phyloP scores from a whole-genome alignment of 1,140 invertebrate genomes.

The Diabrotica undecimpunctata region DNA sequence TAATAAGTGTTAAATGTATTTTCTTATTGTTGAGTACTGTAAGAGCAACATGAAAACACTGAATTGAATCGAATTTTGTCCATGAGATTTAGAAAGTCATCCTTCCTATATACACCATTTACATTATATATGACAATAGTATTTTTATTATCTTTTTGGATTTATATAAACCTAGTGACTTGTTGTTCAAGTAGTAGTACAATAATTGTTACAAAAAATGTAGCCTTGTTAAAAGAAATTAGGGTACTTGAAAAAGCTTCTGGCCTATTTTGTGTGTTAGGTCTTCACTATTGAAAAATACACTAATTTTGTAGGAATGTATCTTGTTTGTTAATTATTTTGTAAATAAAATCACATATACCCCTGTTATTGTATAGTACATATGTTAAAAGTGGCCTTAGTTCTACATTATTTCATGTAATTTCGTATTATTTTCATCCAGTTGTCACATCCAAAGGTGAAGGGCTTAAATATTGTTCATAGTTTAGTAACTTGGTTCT shows the following conservation, averaged over 20 bases:
- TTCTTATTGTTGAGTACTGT: no score
- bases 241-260: slow-evolving; percentile 18
- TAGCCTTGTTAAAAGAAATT: slow-evolving; percentile 34
- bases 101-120: slow-evolving; percentile 32
- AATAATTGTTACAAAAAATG: slow-evolving; percentile 38
- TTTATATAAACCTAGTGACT: slow-evolving; percentile 37
- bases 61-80: slow-evolving; percentile 18
- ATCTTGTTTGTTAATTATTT: slow-evolving; percentile 31
- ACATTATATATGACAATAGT: slow-evolving; percentile 43
- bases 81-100: slow-evolving; percentile 31
- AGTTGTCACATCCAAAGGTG: not conserved
- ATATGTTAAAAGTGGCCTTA: slow-evolving; percentile 33
- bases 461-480: not conserved
- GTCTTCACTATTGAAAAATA: slow-evolving; percentile 27
- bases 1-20: no score
- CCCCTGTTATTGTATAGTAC: slow-evolving; percentile 29
- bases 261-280: slow-evolving; percentile 29
- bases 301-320: slow-evolving; percentile 33
- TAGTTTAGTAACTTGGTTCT: not conserved
- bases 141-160: slow-evolving; percentile 42
- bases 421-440: slow-evolving; percentile 20
- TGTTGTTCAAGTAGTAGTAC: slow-evolving; percentile 39
- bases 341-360: slow-evolving; percentile 29
- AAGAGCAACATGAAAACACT: no score
- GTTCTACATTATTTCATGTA: slow-evolving; percentile 12